Evolutionary conservation across 2,113 vertebrate genomes (phyloP).

Genomic region (Buteo buteo): DNA sequence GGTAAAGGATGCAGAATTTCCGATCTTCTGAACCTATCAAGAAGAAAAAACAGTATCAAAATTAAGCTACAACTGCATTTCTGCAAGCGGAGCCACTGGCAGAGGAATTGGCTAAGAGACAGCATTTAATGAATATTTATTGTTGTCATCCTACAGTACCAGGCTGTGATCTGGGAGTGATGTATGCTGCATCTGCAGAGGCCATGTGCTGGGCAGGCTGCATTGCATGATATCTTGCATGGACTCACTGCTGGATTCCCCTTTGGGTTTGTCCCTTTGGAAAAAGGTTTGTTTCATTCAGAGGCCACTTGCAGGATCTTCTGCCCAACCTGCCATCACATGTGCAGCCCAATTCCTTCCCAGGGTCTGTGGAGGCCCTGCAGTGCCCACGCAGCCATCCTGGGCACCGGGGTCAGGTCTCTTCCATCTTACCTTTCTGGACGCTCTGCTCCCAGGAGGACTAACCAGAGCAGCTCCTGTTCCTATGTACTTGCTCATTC

Average conservation of each 20-base stretch:
- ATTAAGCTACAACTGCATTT: not conserved
- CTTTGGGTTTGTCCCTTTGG: not conserved
- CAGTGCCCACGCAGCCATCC: fast-evolving
- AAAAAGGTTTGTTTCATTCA: not conserved
- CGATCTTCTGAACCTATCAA: slow-evolving; percentile 78
- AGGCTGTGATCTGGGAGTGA: slow-evolving; percentile 33
- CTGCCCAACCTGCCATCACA: not conserved
- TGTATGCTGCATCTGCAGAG: slow-evolving; percentile 6
- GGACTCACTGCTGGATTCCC: not conserved
- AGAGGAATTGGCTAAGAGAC: not conserved
- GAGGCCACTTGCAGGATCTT: not conserved
- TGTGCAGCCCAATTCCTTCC: not conserved
- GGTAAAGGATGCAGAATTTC: slow-evolving; percentile 84
- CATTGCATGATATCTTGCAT: fast-evolving
- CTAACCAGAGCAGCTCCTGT: not conserved
- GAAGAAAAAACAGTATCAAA: not conserved
- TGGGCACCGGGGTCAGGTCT: fast-evolving
- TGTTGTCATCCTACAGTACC: slow-evolving; percentile 16
- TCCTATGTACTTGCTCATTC: not conserved
- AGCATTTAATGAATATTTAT: not conserved
- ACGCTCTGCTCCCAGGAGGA: not conserved
- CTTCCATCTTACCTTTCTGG: not conserved
- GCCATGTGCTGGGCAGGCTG: not conserved
- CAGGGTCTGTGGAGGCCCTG: fast-evolving
- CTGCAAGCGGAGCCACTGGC: not conserved